Evolutionary conservation across 2,113 vertebrate species (phyloP), one percentile per base, ranked within the genome.

Genomic region (Odocoileus virginianus): DNA sequence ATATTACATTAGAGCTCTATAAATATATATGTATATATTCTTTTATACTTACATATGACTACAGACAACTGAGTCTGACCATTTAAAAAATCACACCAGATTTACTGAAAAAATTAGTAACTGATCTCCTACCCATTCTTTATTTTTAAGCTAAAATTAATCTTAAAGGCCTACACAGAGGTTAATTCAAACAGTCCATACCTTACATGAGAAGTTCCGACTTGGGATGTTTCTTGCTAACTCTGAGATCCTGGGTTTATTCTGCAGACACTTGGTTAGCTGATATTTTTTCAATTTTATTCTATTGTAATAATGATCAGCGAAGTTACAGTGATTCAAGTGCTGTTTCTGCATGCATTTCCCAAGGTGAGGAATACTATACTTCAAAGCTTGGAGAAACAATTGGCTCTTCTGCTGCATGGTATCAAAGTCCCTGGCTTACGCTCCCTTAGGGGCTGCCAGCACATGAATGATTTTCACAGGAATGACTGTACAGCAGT

Each of bases 161-260:
- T 55, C 79, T 96, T 96, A 97, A 92, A 82, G 47, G 91, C 84
- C 87, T 97, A 98, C 36, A 95, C 97, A 98, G 23, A 97, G 71
- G 57, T 95, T 96, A 97, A 96, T 11, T 97, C 82, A 98, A 97
- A 94, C 3, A 94, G 96, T 97, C 55, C 97, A 64, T 99, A 99
- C 99, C 99, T 99, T 97, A 98, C 71, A 95, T 23, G 99, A 98
- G 95, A 97, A 98, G 96, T 98, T 98, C 98, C 98, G 81, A 0
- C 93, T 96, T 93, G 98, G 97, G 89, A 96, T 76, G 93, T 87
- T 98, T 97, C 97, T 98, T 97, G 97, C 96, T 92, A 97, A 96
- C 23, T 87, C 15, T 54, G 97, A 87, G 97, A 89, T 86, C 74
- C 58, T n/a, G 52, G 64, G 45, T 96, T 97, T 97, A 98, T 67